Evolutionary conservation across 2,888 invertebrate genomes (phyloP), one percentile per base, ranked within the genome.

Genomic region (Torymus aiolomorphi): DNA sequence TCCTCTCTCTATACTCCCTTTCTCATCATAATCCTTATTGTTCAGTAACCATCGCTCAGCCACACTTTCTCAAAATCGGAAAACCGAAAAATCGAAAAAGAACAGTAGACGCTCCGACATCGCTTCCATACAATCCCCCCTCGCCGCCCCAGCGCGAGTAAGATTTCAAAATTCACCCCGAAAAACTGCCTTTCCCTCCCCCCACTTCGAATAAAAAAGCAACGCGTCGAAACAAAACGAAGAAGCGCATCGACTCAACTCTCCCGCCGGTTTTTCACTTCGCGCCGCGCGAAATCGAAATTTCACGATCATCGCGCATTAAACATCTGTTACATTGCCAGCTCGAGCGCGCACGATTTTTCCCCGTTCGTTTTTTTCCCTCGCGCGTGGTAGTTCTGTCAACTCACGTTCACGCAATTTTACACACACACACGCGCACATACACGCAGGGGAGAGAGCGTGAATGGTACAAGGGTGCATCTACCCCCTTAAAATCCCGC

Each of bases 331-430:
- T 79, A 74, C 52, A 57, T 57, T 24, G 31, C 54, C 49, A 57
- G 66, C 62, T 12, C 14, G 18, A 16, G 31, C 52, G 52, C 51
- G 12, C 59, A 65, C 66, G 75, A 75, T 75, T 79, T 77, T 78
- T 75, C 65, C 75, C 79, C 70, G 70, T 78, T 69, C 66, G 1
- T 72, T n/a, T 13, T 72, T 63, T 73, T 67, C 57, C 14, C 49
- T 61, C 18, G 66, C 14, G 56, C 59, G 61, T 59, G 71, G 81
- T 71, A 67, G 83, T 86, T 86, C 84, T 84, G 86, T 85, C 83
- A 84, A 85, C 86, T 87, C 87, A 87, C 84, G 86, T 83, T 86
- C 83, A 84, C 84, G 84, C 85, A 86, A 87, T 87, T 86, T 86
- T 80, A 82, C 81, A 83, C 78, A 72, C 8, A 31, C 31, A 31